Percentiles rank a stretch among this genome's conserved stretches.
phyloP scores from a whole-genome alignment of 2,888 invertebrate genomes.

The Rhaphigaster nebulosa region DNA sequence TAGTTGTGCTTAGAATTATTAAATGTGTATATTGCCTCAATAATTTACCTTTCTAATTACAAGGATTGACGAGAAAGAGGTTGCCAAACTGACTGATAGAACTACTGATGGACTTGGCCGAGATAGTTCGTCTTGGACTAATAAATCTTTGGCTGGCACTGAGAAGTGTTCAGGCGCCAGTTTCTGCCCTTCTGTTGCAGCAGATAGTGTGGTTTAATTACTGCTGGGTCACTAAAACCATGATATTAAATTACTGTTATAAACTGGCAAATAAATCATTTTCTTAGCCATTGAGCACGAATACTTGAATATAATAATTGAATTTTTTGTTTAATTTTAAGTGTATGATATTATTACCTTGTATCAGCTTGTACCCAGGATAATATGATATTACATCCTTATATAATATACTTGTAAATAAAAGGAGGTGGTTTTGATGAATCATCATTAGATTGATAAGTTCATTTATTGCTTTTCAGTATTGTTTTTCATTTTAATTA shows the following conservation, averaged over 20 bases:
- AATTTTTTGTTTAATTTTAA: too few species aligned
- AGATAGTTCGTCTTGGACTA: neutral
- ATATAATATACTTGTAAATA: too few species aligned
- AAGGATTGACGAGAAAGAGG: neutral
- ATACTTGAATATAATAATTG: neutral
- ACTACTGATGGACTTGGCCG: neutral
- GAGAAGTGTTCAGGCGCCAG: neutral
- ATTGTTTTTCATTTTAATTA: too few species aligned
- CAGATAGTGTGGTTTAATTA: neutral
- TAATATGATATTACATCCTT: too few species aligned
- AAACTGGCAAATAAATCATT: neutral
- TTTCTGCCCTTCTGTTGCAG: neutral
- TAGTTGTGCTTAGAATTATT: too few species aligned
- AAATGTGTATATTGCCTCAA: neutral
- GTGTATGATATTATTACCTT: too few species aligned
- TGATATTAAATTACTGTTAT: neutral
- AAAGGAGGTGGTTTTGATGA: too few species aligned
- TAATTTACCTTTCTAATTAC: neutral
- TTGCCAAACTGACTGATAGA: neutral
- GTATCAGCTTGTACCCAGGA: too few species aligned
- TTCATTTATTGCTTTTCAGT: too few species aligned
- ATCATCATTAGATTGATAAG: too few species aligned
- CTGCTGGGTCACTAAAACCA: neutral
- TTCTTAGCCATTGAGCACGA: neutral
- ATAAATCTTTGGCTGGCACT: neutral